Base-by-base conservation (phyloP, 2,113 vertebrate species). In the Lagopus leucura region DNA sequence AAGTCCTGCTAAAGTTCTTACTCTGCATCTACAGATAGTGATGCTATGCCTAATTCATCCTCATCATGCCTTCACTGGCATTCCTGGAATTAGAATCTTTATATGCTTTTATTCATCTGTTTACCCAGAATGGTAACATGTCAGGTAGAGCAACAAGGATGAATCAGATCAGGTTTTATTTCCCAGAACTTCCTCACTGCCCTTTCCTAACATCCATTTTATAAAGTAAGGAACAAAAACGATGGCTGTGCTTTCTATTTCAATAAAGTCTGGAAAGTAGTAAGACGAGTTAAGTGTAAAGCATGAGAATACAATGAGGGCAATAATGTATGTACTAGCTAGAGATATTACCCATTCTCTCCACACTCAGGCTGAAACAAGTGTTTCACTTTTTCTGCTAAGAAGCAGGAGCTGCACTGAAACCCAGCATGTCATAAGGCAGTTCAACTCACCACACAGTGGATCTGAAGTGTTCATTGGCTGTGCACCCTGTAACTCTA, bases 331-430 rank as follows among this genome's bases (percentile, higher is more conserved):
- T 16, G 38, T 45, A 45, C 25, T 38, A 88, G 38, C 20, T 86
- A 47, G 40, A 89, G 58, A 66, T 60, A 92, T 85, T 42, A 70
- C 12, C 2, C 28, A 74, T 67, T 85, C 67, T 67, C 55, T 82
- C 75, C 25, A 40, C 47, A 28, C 43, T 47, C 50, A 47, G 64
- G 18, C 47, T 18, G 13, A 92, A 91, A 64, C 6, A 43, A 88
- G 69, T 60, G 67, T 80, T 93, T 67, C 60, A 74, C 34, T 88
- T 73, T 74, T 64, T 34, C 69, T 81, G 75, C 71, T 91, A 93
- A 67, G n/a, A 24, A 77, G 50, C n/a, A 88, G 30, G 72, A 88
- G 77, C 48, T 78, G 72, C 82, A 94, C 81, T 83, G 91, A 88
- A 92, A 72, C 27, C 32, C 69, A 54, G 47, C 6, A 30, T 47